These are phyloP conservation scores for Galemys pyrenaicus DNA, from an alignment of 2,113 vertebrate genomes.

Conservation along the genomic window DNA sequence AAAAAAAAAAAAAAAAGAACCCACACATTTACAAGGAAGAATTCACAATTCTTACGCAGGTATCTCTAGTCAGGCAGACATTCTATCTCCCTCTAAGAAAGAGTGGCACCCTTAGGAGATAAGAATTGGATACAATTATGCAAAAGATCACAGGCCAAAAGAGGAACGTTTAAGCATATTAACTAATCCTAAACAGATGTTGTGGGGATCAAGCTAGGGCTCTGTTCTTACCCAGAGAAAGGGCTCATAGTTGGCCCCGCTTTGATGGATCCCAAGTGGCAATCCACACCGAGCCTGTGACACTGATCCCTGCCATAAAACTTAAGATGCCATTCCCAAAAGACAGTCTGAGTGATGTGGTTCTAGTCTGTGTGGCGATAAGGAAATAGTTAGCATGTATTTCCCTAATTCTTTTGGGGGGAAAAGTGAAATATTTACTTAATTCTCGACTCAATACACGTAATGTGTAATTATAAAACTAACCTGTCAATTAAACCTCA, in stretches of 20 bases:
- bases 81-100: constrained; percentile 13
- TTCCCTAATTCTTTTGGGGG: not conserved
- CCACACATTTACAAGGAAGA: constrained; percentile 32
- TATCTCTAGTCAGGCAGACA: constrained; percentile 16
- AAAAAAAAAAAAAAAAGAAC: not conserved
- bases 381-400: not conserved
- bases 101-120: constrained; percentile 31
- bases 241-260: rapidly evolving
- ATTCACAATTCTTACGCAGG: constrained; percentile 34
- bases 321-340: not conserved
- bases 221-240: constrained; percentile 19
- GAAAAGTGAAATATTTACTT: constrained; percentile 68
- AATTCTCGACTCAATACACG: constrained; percentile 69
- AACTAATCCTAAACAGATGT: constrained; percentile 58
- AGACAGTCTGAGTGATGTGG: not conserved
- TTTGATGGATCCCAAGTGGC: constrained; percentile 39
- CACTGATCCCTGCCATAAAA: not conserved
- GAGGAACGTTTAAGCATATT: constrained; percentile 38
- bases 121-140: constrained; percentile 54
- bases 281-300: not conserved
- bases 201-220: not conserved
- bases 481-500: constrained; percentile 78
- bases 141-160: not conserved
- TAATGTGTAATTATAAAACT: constrained; percentile 72
- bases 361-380: not conserved